Base-by-base conservation (phyloP, 2,888 invertebrate species). In the Zygaena filipendulae region DNA sequence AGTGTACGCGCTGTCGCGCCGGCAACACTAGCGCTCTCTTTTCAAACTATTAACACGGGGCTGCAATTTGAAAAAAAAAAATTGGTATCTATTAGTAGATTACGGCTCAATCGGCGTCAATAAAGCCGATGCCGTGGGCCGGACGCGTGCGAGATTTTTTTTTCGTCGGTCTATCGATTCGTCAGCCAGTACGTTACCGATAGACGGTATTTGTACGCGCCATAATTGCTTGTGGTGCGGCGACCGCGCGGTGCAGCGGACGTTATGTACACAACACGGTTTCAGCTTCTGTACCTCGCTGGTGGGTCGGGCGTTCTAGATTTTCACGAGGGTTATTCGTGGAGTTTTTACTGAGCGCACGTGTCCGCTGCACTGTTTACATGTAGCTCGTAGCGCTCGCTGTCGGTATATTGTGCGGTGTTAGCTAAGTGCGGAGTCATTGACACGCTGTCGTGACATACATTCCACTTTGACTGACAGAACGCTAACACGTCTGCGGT, bases 401-500 rank as follows among this genome's bases (percentile, higher is more conserved):
- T n/a, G n/a, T n/a, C n/a, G 35, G 51, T 52, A 50, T 54, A 45
- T 47, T 43, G 46, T 43, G 46, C 44, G 43, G 30, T 20, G 41
- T 39, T 44, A 48, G 52, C 49, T 51, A 47, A 52, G 52, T 54
- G 49, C 56, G 53, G 57, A 64, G 75, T 75, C 77, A 70, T 59
- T 77, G 77, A 77, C 75, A 64, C 63, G 61, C 55, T 60, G 59
- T 56, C 66, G 57, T 82, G 81, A 80, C 80, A 81, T 59, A 79
- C 75, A 80, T 79, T 75, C 74, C 58, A 59, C 56, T 46, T 39
- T 49, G 56, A 52, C 55, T 63, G 70, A 66, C 66, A 59, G 66
- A 53, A 55, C 59, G 58, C 46, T 49, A 55, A 52, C 59, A 62
- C 62, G 64, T 60, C 58, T 53, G 57, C 50, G 51, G 51, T 53